Base-by-base conservation (phyloP, 1,140 invertebrate genomes). In the Orius insidiosus region DNA sequence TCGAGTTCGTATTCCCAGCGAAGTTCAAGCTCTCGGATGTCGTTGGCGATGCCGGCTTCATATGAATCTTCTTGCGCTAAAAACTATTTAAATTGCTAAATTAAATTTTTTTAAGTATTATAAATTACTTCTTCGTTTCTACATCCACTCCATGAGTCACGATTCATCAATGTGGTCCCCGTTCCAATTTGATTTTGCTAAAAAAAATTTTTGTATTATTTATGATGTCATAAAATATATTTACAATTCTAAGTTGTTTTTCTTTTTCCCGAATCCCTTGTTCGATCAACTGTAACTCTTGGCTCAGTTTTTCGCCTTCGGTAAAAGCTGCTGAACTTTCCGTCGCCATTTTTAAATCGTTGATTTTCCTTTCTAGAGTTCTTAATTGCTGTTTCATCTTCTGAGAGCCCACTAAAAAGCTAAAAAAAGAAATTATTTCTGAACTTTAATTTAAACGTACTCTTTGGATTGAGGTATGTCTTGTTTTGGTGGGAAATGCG, bases 191-290 rank as follows among this genome's bases (percentile, higher is more conserved):
- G n/a, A n/a, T n/a, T n/a, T n/a, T n/a, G n/a, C n/a, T n/a, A n/a
- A n/a, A n/a, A n/a, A n/a, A n/a, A n/a, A n/a, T n/a, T n/a, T n/a
- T n/a, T n/a, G n/a, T n/a, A n/a, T n/a, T n/a, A n/a, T n/a, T n/a
- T n/a, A n/a, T n/a, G n/a, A n/a, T n/a, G n/a, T n/a, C n/a, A n/a
- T n/a, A n/a, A n/a, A n/a, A n/a, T n/a, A n/a, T n/a, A n/a, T n/a
- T n/a, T n/a, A n/a, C n/a, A n/a, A 67, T 52, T 55, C 68, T 64
- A n/a, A 71, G 66, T 56, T 76, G 73, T 49, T 74, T 75, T 51
- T 76, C 71, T 51, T 71, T 72, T 51, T 76, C 74, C 37, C 69
- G 63, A 50, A 78, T 78, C 8, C 73, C 73, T 47, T 76, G 72
- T 58, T 78, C 73, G 15, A 78, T 75, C 53, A 74, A 62, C 51